Conservation (phyloP, 1,140 invertebrate genomes). For the Hestina assimilis region DNA sequence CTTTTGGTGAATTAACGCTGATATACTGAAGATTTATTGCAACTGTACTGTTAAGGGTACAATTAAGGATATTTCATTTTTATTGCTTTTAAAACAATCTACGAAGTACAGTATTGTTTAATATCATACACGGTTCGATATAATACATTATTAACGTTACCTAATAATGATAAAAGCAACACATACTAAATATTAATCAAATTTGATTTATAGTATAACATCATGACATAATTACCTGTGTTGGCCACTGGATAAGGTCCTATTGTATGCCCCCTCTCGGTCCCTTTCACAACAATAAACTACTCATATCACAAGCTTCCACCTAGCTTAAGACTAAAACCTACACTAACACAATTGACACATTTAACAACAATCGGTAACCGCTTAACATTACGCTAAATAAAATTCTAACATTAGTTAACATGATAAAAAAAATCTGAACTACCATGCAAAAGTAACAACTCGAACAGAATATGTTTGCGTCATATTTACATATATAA, state of each 20-base stretch:
- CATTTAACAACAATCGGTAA: conserved; percentile 70
- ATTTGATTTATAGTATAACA: conserved; percentile 9
- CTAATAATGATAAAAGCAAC: neutral
- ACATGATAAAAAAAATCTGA: conserved; percentile 68
- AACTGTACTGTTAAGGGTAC: conserved; percentile 38
- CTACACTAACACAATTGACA: conserved; percentile 70
- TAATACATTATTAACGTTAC: too few relatives aligned
- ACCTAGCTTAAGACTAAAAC: conserved; percentile 70
- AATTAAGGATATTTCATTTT: conserved; percentile 21
- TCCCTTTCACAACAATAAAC: conserved; percentile 34
- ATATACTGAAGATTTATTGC: conserved; percentile 55
- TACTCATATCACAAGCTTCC: conserved; percentile 73
- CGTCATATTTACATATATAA: conserved; percentile 49
- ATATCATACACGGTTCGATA: neutral
- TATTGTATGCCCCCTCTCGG: conserved; percentile 35
- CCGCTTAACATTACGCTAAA: conserved; percentile 60
- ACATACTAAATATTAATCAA: too few relatives aligned
- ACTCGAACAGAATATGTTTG: conserved; percentile 42
- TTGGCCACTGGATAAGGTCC: conserved; percentile 8
- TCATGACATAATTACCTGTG: conserved; percentile 36
- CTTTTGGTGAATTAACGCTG: conserved; percentile 55
- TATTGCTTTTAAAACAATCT: neutral
- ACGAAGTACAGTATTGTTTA: neutral
- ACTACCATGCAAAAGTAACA: conserved; percentile 55
- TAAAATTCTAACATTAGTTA: conserved; percentile 75